Conservation (phyloP, 2,888 invertebrate genomes). For the Drosophila buzzatii region DNA sequence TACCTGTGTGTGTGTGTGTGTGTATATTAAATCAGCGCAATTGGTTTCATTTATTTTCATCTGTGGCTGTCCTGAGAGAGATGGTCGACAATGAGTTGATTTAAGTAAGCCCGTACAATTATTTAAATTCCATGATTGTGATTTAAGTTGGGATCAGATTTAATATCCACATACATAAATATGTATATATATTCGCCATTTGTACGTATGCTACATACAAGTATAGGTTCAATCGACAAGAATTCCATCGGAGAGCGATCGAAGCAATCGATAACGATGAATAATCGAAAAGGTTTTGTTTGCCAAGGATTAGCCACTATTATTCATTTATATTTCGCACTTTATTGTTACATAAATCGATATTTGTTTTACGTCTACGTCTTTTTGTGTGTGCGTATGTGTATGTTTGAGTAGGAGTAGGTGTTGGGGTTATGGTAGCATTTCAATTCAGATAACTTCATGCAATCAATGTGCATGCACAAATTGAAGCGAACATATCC, state of each 20-base stretch:
- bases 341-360: too few relatives aligned
- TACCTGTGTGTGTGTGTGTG: conserved; percentile 41
- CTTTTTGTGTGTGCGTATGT: background rate
- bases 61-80: conserved; percentile 31
- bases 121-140: conserved; percentile 11
- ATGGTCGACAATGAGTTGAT: conserved; percentile 45
- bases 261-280: background rate
- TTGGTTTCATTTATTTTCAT: conserved; percentile 75
- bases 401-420: background rate
- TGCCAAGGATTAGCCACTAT: background rate
- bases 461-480: conserved; percentile 52
- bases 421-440: background rate
- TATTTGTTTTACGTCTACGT: background rate
- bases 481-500: conserved; percentile 52
- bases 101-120: conserved; percentile 35
- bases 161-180: background rate
- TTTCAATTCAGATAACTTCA: conserved; percentile 13
- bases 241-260: background rate
- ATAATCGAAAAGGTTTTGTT: too few relatives aligned
- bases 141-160: conserved; percentile 4
- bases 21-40: conserved; percentile 75
- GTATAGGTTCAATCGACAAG: background rate
- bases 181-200: too few relatives aligned
- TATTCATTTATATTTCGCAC: background rate
- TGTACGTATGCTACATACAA: too few relatives aligned